Evolutionary conservation across 2,888 invertebrate species (phyloP).

Genomic region (Tricholauxania praeusta): DNA sequence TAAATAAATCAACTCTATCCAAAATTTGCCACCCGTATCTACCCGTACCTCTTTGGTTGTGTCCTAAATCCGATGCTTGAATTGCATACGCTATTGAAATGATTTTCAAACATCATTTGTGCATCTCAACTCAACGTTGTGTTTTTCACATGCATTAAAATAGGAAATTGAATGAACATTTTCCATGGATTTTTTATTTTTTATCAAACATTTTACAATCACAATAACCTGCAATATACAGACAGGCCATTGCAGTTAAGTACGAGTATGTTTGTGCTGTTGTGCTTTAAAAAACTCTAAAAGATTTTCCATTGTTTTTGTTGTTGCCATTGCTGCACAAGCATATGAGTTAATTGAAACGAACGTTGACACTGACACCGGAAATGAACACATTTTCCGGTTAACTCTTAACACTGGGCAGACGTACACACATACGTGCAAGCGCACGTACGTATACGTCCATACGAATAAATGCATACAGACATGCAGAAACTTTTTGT

Average conservation of each 20-base stretch:
- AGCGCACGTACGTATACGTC: too few relatives aligned
- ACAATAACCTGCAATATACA: neutral
- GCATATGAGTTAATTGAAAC: neutral
- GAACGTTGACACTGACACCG: slow-evolving; percentile 59
- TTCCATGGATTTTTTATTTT: slow-evolving; percentile 5
- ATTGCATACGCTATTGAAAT: too few relatives aligned
- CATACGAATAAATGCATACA: too few relatives aligned
- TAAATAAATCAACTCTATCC: too few relatives aligned
- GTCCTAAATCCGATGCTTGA: neutral
- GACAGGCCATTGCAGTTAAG: neutral
- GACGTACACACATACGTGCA: too few relatives aligned
- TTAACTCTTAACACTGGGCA: slow-evolving; percentile 1
- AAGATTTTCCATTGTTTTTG: neutral
- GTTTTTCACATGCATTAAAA: slow-evolving; percentile 11
- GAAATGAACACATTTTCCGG: slow-evolving; percentile 63
- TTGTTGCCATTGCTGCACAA: neutral
- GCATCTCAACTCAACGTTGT: neutral
- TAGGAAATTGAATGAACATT: slow-evolving; percentile 32
- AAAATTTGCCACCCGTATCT: too few relatives aligned
- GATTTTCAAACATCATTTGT: slow-evolving; percentile 17
- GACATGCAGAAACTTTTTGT: too few relatives aligned
- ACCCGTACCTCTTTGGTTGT: neutral
- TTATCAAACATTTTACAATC: neutral
- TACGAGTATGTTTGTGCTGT: neutral
- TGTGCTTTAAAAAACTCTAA: neutral